Base-by-base conservation (phyloP, 2,113 vertebrate genomes). In the Myanophis thanlyinensis region DNA sequence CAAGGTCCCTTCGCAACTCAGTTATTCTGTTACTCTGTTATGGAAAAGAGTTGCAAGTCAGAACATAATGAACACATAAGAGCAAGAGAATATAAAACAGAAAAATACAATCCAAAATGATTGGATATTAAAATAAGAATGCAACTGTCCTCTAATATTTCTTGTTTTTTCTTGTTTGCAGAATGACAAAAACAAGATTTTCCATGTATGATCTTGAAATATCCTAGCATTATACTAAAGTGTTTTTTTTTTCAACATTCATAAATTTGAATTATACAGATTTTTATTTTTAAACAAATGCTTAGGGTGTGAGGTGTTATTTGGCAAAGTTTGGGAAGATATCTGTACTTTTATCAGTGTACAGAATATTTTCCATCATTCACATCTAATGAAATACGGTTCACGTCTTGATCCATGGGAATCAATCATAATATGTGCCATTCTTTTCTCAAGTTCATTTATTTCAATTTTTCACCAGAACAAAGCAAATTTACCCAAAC, bases 401-500 rank as follows among this genome's bases (percentile, higher is more conserved):
- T 54, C 25, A 10, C n/a, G 15, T 89, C 51, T 84, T 88, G 44
- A 48, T 54, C 40, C 87, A 56, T 35, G 35, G 51, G 5, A 30
- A 54, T 23, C 8, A 5, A 25, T 54, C 59, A 35, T 44, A 40
- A 80, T 80, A 80, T 80, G 35, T 44, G 35, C 6, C 13, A 40
- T 11, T 51, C 30, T 73, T 93, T 93, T 92, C 85, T 22, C 89
- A 85, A 92, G 93, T 90, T 5, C 10, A 4, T 93, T 96, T 95
- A 48, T 95, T 96, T 94, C 91, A 52, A 95, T 93, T 94, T 92
- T 92, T 93, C 95, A 95, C 80, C 96, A 99, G 99, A 99, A 97
- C 97, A 98, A 97, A 98, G 97, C 97, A 99, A 99, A 97, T 98
- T 99, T 98, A 98, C 98, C 98, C 99, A 99, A 97, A 97, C 98